Conservation (phyloP, 2,113 vertebrate genomes). For the Ptychochromis oligacanthus region DNA sequence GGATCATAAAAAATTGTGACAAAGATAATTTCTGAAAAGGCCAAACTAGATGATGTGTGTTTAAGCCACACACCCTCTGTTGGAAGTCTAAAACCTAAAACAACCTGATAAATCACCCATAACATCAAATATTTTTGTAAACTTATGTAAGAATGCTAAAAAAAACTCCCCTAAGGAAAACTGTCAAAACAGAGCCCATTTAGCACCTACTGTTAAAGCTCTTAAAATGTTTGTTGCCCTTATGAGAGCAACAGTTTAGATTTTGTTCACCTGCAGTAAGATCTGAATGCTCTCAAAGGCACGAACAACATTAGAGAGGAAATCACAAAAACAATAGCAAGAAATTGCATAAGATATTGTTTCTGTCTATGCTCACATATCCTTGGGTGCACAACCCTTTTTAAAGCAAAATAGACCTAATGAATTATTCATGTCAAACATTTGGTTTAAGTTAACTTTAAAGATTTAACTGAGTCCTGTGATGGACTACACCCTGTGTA, state of each 20-base stretch:
- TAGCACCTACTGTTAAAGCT: neutral
- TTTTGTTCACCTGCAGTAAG: slow-evolving; percentile 41
- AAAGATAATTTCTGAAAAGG: neutral
- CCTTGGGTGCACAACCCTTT: slow-evolving; percentile 14
- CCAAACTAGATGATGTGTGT: neutral
- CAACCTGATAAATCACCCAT: slow-evolving; percentile 42
- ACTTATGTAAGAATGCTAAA: slow-evolving; percentile 17
- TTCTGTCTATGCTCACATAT: neutral
- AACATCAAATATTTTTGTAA: slow-evolving; percentile 57
- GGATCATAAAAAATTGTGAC: neutral
- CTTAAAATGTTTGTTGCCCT: neutral
- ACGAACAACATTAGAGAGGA: slow-evolving; percentile 25
- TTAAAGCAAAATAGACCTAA: slow-evolving; percentile 31
- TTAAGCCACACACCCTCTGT: slow-evolving; percentile 12
- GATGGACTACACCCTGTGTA: neutral
- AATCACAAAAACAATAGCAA: slow-evolving; percentile 45
- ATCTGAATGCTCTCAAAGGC: neutral
- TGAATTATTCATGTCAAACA: slow-evolving; percentile 58
- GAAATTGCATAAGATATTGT: slow-evolving; percentile 16
- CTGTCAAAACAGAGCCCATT: too few relatives aligned
- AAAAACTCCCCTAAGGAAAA: slow-evolving; percentile 33
- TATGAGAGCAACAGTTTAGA: slow-evolving; percentile 14
- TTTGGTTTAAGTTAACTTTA: slow-evolving; percentile 53
- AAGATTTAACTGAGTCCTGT: neutral
- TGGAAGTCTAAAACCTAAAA: slow-evolving; percentile 15